A percentile compares a stretch with the other conserved stretches of the same genome.
phyloP scores from a whole-genome alignment of 2,797 vertebrate species.

The Pipistrellus nathusii region DNA sequence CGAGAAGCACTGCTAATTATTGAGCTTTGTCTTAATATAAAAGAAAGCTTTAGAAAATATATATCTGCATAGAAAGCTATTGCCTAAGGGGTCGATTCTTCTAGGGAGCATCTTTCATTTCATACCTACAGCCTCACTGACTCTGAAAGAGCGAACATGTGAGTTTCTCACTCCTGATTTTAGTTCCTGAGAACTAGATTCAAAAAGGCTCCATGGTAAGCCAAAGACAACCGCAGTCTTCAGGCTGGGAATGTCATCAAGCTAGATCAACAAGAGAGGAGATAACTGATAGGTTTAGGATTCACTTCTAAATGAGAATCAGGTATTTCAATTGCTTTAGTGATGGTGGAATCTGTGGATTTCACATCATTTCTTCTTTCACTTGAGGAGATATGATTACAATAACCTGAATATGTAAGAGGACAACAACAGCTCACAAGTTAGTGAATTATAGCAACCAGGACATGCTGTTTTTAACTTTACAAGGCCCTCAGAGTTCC shows the following conservation, averaged over 20 bases:
- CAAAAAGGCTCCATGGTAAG: background rate
- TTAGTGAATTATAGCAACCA: background rate
- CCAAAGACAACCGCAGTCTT: background rate
- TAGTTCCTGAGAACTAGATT: background rate
- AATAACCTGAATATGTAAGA: background rate
- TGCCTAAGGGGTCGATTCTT: background rate
- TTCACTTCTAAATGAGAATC: background rate
- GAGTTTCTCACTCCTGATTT: background rate
- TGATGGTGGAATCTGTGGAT: background rate
- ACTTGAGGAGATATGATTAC: background rate
- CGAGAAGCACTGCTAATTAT: background rate
- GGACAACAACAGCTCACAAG: background rate
- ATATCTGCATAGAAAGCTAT: background rate
- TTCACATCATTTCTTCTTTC: background rate
- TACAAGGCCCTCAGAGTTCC: background rate
- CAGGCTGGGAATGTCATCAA: background rate
- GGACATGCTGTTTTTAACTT: background rate
- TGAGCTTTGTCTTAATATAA: constrained; percentile 17
- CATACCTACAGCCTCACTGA: background rate
- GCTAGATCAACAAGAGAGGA: background rate
- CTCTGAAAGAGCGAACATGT: background rate
- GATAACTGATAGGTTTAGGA: background rate
- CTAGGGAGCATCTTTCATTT: background rate
- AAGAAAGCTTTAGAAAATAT: constrained; percentile 1
- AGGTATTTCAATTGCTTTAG: background rate